A percentile compares a stretch with the other conserved stretches of the same genome.
Conservation (phyloP, 1,140 invertebrate genomes). For the Lepidurus packardi region DNA sequence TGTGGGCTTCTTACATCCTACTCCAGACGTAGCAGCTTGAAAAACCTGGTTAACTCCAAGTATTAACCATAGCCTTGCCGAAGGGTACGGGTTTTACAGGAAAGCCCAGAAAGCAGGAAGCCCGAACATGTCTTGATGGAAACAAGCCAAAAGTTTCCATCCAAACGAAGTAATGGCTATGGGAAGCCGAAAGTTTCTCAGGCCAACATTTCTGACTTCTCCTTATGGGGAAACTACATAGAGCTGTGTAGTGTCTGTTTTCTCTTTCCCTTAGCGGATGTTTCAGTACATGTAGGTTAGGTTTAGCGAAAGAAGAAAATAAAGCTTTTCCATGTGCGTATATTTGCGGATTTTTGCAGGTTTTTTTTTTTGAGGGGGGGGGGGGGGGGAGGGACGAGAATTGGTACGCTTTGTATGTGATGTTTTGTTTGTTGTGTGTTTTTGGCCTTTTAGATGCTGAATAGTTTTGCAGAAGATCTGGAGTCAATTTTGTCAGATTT, state of each 20-base stretch:
- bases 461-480: slow-evolving; percentile 62
- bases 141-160: background rate
- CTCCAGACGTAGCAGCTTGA: background rate
- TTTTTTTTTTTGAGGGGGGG: too few relatives aligned
- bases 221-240: too few relatives aligned
- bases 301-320: too few relatives aligned
- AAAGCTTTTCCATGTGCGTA: too few relatives aligned
- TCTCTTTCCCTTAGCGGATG: too few relatives aligned
- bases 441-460: slow-evolving; percentile 57
- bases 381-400: too few relatives aligned
- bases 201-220: background rate
- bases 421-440: slow-evolving; percentile 30
- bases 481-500: slow-evolving; percentile 65
- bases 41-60: background rate
- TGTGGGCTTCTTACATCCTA: background rate
- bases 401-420: background rate
- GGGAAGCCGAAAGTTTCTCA: background rate
- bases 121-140: background rate
- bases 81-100: background rate
- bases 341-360: too few relatives aligned
- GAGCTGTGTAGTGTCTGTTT: too few relatives aligned
- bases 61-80: background rate
- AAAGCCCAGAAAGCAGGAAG: background rate
- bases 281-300: too few relatives aligned
- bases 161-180: background rate